A percentile compares a stretch with the other conserved stretches of the same genome.
Evolutionary conservation across 2,888 invertebrate genomes (phyloP).

Genomic region (Amphiduros pacificus): DNA sequence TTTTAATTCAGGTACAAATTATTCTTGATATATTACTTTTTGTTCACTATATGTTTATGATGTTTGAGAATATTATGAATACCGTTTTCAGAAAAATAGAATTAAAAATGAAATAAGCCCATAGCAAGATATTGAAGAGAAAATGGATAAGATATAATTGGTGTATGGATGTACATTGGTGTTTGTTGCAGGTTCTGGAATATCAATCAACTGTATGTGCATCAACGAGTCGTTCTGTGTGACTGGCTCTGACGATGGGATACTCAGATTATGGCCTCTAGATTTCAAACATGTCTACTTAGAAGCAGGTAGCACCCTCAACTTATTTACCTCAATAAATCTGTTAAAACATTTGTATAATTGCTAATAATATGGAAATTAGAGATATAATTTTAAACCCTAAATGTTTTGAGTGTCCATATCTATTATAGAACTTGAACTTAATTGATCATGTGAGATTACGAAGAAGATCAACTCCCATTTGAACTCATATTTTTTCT

Average conservation of each 20-base stretch:
- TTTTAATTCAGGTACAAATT: conserved; percentile 41
- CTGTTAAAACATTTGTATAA: neutral
- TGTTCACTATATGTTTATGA: neutral
- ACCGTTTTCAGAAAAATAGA: too few species aligned
- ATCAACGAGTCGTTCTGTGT: conserved; percentile 58
- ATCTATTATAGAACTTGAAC: too few species aligned
- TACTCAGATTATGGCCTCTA: conserved; percentile 56
- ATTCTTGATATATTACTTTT: neutral
- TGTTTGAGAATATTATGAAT: neutral
- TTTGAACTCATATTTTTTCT: too few species aligned
- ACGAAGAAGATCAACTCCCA: too few species aligned
- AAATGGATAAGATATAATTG: neutral
- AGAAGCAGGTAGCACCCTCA: conserved; percentile 39
- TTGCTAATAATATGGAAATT: too few species aligned
- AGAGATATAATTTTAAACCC: too few species aligned
- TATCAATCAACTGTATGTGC: conserved; percentile 44
- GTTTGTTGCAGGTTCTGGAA: conserved; percentile 17
- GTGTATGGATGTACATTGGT: too few species aligned
- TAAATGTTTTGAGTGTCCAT: too few species aligned
- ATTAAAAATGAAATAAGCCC: too few species aligned
- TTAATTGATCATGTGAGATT: too few species aligned
- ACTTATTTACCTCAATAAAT: neutral
- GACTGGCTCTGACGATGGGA: conserved; percentile 60
- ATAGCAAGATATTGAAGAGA: too few species aligned
- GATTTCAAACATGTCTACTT: conserved; percentile 58